Evolutionary conservation across 2,888 invertebrate genomes (phyloP).

Genomic region (Caenorhabditis sinica): DNA sequence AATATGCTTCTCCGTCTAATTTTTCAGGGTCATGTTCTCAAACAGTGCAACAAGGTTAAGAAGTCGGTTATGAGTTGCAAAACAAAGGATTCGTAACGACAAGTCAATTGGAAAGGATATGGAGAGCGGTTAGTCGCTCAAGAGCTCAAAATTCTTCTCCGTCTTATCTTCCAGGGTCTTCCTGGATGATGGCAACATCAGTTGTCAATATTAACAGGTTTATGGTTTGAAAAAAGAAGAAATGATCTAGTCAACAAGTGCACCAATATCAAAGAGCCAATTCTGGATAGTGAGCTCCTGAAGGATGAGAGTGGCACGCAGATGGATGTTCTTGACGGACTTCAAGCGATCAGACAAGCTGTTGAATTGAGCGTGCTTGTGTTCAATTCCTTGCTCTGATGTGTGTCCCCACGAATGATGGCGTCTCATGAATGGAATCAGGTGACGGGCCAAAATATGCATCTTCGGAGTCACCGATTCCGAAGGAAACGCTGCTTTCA

Average conservation of each 20-base stretch:
- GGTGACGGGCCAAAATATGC: background rate
- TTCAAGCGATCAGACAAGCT: background rate
- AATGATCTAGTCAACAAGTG: too few species aligned
- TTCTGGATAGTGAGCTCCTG: background rate
- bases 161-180: background rate
- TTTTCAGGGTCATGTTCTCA: too few species aligned
- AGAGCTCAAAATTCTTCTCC: background rate
- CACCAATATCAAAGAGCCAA: conserved; percentile 18
- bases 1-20: too few species aligned
- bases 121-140: conserved; percentile 2
- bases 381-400: conserved; percentile 17
- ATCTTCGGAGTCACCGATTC: conserved; percentile 3
- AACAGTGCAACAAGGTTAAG: too few species aligned
- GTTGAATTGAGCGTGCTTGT: background rate
- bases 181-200: too few species aligned
- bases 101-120: too few species aligned
- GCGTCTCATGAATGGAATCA: background rate
- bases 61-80: too few species aligned
- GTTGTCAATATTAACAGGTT: background rate
- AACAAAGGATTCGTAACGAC: too few species aligned
- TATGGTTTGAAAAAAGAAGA: too few species aligned
- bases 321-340: background rate
- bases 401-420: conserved; percentile 5
- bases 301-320: background rate
- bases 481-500: conserved; percentile 12